These are phyloP conservation scores for Neotragus pygmaeus DNA, from an alignment of 2,113 vertebrate species.

Conservation along the genomic window DNA sequence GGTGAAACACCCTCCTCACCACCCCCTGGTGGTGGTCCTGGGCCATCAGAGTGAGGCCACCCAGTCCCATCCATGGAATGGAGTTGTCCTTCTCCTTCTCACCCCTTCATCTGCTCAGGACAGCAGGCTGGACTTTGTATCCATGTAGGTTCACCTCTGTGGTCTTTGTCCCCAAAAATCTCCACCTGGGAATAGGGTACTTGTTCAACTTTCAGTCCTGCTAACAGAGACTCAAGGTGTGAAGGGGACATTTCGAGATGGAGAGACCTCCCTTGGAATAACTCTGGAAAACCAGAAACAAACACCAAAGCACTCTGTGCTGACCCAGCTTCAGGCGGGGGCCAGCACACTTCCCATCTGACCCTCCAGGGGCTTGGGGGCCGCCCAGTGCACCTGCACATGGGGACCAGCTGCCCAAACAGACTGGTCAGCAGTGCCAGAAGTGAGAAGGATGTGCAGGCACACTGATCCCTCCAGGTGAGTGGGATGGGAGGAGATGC, in stretches of 20 bases:
- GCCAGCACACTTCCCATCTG: background rate
- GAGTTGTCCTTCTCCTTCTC: background rate
- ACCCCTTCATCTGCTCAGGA: background rate
- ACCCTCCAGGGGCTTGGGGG: background rate
- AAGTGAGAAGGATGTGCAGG: background rate
- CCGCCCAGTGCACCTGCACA: background rate
- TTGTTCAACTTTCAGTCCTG: background rate
- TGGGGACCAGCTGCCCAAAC: slow-evolving; percentile 46
- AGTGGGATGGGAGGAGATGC: background rate
- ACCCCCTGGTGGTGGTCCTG: background rate
- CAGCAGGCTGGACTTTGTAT: background rate
- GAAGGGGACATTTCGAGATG: background rate
- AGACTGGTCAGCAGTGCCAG: slow-evolving; percentile 5
- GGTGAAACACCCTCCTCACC: background rate
- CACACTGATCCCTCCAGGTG: background rate
- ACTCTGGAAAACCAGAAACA: slow-evolving; percentile 7
- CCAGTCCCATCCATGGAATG: background rate
- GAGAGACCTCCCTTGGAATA: background rate
- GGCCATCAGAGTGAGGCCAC: background rate
- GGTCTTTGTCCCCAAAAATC: background rate
- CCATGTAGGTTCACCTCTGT: background rate
- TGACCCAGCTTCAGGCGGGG: background rate
- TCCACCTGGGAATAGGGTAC: background rate
- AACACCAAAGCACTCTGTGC: background rate
- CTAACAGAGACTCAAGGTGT: background rate